Percentiles rank a stretch among this genome's conserved stretches.
phyloP scores from a whole-genome alignment of 2,797 vertebrate genomes.

The Syngnathus rostellatus region DNA sequence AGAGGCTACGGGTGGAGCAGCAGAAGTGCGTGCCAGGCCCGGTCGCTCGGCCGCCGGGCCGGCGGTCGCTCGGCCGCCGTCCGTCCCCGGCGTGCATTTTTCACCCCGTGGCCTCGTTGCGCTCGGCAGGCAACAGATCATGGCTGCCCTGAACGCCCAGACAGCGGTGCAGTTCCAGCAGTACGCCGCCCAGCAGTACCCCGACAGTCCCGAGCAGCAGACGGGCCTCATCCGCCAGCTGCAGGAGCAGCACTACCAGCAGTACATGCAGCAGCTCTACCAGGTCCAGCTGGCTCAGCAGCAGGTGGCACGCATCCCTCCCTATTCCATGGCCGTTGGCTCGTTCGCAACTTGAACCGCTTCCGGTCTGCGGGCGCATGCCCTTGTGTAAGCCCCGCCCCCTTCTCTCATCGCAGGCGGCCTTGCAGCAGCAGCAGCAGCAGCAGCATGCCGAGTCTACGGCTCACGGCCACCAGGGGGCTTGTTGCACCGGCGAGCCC shows the following conservation, averaged over 20 bases:
- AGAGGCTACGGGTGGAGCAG: slow-evolving; percentile 87
- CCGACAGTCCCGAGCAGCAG: slow-evolving; percentile 92
- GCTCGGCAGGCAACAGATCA: slow-evolving; percentile 88
- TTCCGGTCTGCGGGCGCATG: too few relatives aligned
- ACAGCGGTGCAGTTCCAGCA: slow-evolving; percentile 98
- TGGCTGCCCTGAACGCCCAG: slow-evolving; percentile 96
- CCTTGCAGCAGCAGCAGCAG: slow-evolving; percentile 90
- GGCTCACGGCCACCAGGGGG: slow-evolving; percentile 66
- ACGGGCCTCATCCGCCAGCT: slow-evolving; percentile 94
- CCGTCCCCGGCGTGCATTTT: too few relatives aligned
- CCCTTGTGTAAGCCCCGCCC: too few relatives aligned
- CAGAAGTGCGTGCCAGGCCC: slow-evolving; percentile 77
- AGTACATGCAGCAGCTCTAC: slow-evolving; percentile 99
- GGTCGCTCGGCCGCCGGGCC: too few relatives aligned
- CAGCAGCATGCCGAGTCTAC: slow-evolving; percentile 79
- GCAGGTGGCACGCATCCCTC: slow-evolving; percentile 70
- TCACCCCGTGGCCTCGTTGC: neutral
- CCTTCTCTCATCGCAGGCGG: slow-evolving; percentile 68
- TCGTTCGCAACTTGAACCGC: too few relatives aligned
- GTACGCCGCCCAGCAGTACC: slow-evolving; percentile 97
- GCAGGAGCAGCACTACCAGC: slow-evolving; percentile 98
- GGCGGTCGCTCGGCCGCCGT: too few relatives aligned
- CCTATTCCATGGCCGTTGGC: too few relatives aligned
- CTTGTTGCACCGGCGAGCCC: slow-evolving; percentile 37
- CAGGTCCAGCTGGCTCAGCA: slow-evolving; percentile 98